These are phyloP conservation scores for Phasia obesa DNA, from an alignment of 2,888 invertebrate genomes.

Conservation along the genomic window DNA sequence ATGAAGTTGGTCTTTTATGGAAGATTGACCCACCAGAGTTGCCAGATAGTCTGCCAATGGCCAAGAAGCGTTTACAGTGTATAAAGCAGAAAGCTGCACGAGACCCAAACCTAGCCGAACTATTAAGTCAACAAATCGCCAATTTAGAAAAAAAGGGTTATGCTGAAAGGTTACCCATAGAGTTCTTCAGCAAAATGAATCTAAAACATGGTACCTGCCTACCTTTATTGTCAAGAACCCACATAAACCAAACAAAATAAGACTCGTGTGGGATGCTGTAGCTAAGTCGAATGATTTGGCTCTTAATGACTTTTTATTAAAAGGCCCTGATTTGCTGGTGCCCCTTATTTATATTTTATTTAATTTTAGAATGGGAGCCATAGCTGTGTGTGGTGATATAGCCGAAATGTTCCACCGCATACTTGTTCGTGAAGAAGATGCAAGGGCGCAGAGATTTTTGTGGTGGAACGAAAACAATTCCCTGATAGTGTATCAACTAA, in stretches of 20 bases:
- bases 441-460: conserved; percentile 53
- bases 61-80: conserved; percentile 1
- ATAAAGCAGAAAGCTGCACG: neutral
- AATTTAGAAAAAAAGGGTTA: conserved; percentile 56
- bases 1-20: neutral
- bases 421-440: conserved; percentile 34
- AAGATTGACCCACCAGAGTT: neutral
- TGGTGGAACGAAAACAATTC: conserved; percentile 39
- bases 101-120: neutral
- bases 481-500: conserved; percentile 11
- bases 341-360: conserved; percentile 39
- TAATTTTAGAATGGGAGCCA: conserved; percentile 36
- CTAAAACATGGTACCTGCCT: conserved; percentile 50
- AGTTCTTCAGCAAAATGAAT: neutral
- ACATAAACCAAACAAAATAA: conserved; percentile 47
- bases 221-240: conserved; percentile 56
- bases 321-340: conserved; percentile 18
- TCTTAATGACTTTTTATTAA: conserved; percentile 23
- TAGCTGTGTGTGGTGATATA: conserved; percentile 9
- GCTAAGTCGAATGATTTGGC: conserved; percentile 30
- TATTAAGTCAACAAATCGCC: conserved; percentile 45
- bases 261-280: conserved; percentile 50
- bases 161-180: conserved; percentile 22
- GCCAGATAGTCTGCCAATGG: neutral
- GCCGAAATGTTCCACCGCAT: conserved; percentile 63